Conservation (phyloP, 1,140 invertebrate genomes). For the Macrocentrus cingulum region DNA sequence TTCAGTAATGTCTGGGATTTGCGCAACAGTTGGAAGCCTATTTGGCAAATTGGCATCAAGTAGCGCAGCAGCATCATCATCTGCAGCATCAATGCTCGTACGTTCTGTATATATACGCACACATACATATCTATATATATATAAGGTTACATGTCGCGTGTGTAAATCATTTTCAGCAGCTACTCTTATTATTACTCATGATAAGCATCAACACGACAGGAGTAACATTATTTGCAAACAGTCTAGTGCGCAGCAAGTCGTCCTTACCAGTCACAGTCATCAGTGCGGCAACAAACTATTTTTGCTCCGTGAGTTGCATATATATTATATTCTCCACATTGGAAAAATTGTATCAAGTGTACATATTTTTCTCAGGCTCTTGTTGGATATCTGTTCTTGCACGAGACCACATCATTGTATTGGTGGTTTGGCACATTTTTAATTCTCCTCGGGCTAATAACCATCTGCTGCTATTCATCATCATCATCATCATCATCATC, state of each 20-base stretch:
- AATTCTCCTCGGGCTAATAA: slow-evolving; percentile 58
- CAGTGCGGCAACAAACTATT: slow-evolving; percentile 65
- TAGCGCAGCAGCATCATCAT: slow-evolving; percentile 28
- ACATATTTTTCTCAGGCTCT: slow-evolving; percentile 51
- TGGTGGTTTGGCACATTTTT: slow-evolving; percentile 63
- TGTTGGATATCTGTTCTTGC: slow-evolving; percentile 59
- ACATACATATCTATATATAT: no score
- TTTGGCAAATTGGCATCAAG: slow-evolving; percentile 53
- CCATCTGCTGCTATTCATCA: slow-evolving; percentile 48
- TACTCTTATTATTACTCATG: slow-evolving; percentile 59
- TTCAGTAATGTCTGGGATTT: slow-evolving; percentile 43
- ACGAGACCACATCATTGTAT: slow-evolving; percentile 55
- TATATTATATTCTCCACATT: not conserved
- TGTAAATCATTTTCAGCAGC: slow-evolving; percentile 38
- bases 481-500: not conserved
- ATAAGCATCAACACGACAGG: slow-evolving; percentile 62
- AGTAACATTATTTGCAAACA: slow-evolving; percentile 64
- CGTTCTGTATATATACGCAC: no score
- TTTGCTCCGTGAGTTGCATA: slow-evolving; percentile 61
- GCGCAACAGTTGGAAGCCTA: slow-evolving; percentile 46
- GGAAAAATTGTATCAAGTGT: not conserved
- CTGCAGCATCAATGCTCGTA: slow-evolving; percentile 37
- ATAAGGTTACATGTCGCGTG: slow-evolving; percentile 40
- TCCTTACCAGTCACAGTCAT: slow-evolving; percentile 64
- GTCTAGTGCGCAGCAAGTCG: slow-evolving; percentile 60